Conservation (phyloP, 2,888 invertebrate genomes). For the Sarcophaga carnaria region DNA sequence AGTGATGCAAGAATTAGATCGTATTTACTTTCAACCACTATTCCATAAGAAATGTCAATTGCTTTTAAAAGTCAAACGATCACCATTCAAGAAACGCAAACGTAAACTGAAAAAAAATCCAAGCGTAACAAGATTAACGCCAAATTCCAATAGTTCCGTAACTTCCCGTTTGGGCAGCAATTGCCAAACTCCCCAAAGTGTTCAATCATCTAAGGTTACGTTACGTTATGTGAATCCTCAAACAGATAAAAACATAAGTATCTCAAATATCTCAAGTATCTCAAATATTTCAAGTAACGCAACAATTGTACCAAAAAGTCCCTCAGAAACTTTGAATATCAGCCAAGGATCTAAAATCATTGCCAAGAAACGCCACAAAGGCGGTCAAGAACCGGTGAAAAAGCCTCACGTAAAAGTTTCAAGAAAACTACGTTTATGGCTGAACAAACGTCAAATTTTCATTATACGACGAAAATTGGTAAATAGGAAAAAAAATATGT, state of each 20-base stretch:
- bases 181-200: background rate
- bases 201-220: conserved; percentile 7
- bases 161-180: background rate
- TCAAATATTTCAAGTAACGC: background rate
- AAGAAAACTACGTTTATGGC: conserved; percentile 76
- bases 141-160: background rate
- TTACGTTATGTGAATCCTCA: conserved; percentile 14
- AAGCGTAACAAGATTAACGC: background rate
- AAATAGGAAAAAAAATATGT: conserved; percentile 50
- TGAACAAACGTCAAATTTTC: conserved; percentile 75
- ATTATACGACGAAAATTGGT: conserved; percentile 72
- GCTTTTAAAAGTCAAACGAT: conserved; percentile 50
- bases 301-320: background rate
- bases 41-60: conserved; percentile 72
- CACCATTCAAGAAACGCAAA: conserved; percentile 39
- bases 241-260: conserved; percentile 2
- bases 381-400: background rate
- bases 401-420: conserved; percentile 70
- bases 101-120: conserved; percentile 16
- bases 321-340: background rate
- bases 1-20: conserved; percentile 78
- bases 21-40: conserved; percentile 78
- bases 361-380: conserved; percentile 7
- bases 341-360: background rate
- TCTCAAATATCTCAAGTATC: background rate